phyloP scores from a whole-genome alignment of 2,888 invertebrate genomes.

The Phytoseiulus persimilis region DNA sequence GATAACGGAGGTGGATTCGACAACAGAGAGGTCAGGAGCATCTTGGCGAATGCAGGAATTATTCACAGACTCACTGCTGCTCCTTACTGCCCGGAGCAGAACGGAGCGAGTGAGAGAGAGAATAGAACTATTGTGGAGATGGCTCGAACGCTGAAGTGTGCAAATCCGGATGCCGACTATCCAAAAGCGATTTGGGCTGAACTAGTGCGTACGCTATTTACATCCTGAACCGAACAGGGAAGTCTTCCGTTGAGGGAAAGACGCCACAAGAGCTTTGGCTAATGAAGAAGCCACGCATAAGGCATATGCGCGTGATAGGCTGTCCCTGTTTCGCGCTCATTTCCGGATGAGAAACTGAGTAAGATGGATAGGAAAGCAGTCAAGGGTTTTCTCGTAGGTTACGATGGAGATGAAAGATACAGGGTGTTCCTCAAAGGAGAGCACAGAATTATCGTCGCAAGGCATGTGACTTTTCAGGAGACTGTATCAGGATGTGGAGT shows the following conservation, averaged over 20 bases:
- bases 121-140: conserved; percentile 42
- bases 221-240: conserved; percentile 43
- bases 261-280: conserved; percentile 42
- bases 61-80: conserved; percentile 42
- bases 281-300: conserved; percentile 39
- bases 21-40: conserved; percentile 39
- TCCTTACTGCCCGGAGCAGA: conserved; percentile 43
- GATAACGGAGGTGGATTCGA: conserved; percentile 42
- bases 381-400: conserved; percentile 40
- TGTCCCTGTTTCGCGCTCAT: conserved; percentile 41
- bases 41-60: conserved; percentile 41
- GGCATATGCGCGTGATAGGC: conserved; percentile 41
- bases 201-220: conserved; percentile 41
- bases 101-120: conserved; percentile 42
- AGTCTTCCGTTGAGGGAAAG: conserved; percentile 25
- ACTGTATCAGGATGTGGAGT: conserved; percentile 33
- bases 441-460: conserved; percentile 19
- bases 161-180: conserved; percentile 23
- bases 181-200: background rate
- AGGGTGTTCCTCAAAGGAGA: conserved; percentile 30
- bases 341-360: conserved; percentile 36
- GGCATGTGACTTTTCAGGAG: conserved; percentile 40
- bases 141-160: conserved; percentile 39
- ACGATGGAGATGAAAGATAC: conserved; percentile 41
- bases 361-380: conserved; percentile 41